Evolutionary conservation across 35 echinoderm and acorn worm genomes (phyloP).

Genomic region (Diadema setosum): DNA sequence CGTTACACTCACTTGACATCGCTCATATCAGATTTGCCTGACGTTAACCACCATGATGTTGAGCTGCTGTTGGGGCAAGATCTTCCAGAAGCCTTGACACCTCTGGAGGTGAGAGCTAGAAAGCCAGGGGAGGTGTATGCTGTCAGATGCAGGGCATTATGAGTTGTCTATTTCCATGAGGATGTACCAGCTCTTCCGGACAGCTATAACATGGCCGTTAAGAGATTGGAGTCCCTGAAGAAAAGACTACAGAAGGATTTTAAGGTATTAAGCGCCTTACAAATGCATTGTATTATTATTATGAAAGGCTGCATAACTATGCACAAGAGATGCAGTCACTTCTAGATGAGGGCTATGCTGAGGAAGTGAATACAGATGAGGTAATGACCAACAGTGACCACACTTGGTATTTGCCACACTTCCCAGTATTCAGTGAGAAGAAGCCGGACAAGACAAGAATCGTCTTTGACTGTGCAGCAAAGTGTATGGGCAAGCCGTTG

Average conservation of each 20-base stretch:
- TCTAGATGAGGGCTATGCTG: constrained; percentile 24
- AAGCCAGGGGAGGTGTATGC: not conserved
- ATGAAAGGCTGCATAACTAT: constrained; percentile 32
- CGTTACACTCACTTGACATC: not conserved
- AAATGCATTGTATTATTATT: no score
- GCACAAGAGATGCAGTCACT: constrained; percentile 11
- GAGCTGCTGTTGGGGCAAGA: not conserved
- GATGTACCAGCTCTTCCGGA: constrained; percentile 11
- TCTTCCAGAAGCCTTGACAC: not conserved
- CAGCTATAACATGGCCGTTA: constrained; percentile 30
- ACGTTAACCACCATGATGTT: not conserved
- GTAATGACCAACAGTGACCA: not conserved
- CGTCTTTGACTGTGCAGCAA: constrained; percentile 46
- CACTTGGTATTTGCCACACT: constrained; percentile 65
- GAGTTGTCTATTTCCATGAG: constrained; percentile 49
- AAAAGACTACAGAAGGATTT: constrained; percentile 43
- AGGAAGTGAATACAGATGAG: constrained; percentile 18
- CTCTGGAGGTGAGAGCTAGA: not conserved
- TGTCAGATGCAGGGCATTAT: constrained; percentile 39
- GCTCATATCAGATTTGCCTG: not conserved
- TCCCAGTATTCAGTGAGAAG: constrained; percentile 31
- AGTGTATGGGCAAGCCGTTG: constrained; percentile 35
- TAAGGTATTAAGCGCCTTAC: not conserved
- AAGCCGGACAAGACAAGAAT: constrained; percentile 49
- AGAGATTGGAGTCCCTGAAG: not conserved